Evolutionary conservation across 2,113 vertebrate species (phyloP).

Genomic region (Accipiter virgatus): DNA sequence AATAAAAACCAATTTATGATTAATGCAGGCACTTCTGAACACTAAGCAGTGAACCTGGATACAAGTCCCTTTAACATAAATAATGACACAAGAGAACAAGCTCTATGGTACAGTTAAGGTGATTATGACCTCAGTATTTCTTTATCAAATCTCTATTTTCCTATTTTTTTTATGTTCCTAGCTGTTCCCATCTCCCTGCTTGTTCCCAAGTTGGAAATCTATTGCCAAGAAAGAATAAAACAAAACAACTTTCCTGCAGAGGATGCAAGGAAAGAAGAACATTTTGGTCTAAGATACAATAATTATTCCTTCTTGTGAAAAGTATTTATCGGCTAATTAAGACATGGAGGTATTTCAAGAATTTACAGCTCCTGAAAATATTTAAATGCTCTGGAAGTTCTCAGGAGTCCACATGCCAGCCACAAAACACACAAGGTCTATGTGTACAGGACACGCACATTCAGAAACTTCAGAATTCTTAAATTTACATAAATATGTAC

Average conservation of each 20-base stretch:
- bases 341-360: neutral
- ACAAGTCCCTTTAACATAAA: neutral
- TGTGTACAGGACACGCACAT: neutral
- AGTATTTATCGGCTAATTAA: neutral
- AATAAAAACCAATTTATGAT: neutral
- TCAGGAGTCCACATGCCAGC: neutral
- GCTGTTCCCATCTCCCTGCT: neutral
- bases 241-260: neutral
- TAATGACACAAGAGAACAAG: neutral
- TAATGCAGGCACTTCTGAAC: neutral
- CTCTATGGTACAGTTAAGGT: neutral
- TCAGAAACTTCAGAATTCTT: neutral
- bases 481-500: neutral
- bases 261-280: neutral
- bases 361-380: neutral
- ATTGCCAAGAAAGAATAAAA: neutral
- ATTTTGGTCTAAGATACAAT: neutral
- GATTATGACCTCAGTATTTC: neutral
- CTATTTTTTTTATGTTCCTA: neutral
- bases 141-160: neutral
- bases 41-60: neutral
- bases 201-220: neutral
- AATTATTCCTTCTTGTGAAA: neutral
- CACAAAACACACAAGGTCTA: neutral
- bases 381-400: neutral